Conservation (phyloP, 2,888 invertebrate genomes). For the Andrena trimmerana region DNA sequence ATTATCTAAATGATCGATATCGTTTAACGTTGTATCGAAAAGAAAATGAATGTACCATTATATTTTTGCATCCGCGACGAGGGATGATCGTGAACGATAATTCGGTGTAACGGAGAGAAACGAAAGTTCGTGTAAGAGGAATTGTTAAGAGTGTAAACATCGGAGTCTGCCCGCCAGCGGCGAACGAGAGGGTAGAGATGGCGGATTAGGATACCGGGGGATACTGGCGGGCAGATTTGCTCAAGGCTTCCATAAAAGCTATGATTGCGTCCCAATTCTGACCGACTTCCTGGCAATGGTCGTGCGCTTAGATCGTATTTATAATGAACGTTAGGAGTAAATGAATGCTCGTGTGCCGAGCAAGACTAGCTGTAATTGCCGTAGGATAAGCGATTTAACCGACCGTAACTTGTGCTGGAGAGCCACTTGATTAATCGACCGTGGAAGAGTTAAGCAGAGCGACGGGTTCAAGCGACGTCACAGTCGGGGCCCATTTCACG, state of each 20-base stretch:
- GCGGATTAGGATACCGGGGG: background rate
- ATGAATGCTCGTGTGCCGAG: slow-evolving; percentile 54
- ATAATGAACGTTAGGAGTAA: slow-evolving; percentile 48
- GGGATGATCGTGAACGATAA: slow-evolving; percentile 29
- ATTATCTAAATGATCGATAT: slow-evolving; percentile 31
- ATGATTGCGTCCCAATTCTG: slow-evolving; percentile 78
- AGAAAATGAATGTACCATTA: slow-evolving; percentile 25
- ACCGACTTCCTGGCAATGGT: slow-evolving; percentile 73
- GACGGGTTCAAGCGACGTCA: slow-evolving; percentile 9
- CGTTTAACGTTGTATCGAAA: slow-evolving; percentile 16
- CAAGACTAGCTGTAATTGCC: slow-evolving; percentile 62
- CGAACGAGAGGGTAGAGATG: background rate
- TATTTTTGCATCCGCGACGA: slow-evolving; percentile 59
- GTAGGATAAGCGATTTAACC: slow-evolving; percentile 64
- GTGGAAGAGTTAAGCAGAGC: slow-evolving; percentile 12
- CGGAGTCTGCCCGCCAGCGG: slow-evolving; percentile 49
- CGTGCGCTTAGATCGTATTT: slow-evolving; percentile 69
- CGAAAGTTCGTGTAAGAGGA: slow-evolving; percentile 16
- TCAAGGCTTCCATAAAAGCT: slow-evolving; percentile 76
- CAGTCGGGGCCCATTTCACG: background rate
- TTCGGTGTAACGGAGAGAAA: slow-evolving; percentile 21
- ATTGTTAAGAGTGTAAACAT: slow-evolving; percentile 55
- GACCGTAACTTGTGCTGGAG: slow-evolving; percentile 62
- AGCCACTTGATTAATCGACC: slow-evolving; percentile 29
- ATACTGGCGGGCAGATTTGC: slow-evolving; percentile 63